Base-by-base conservation (phyloP, 2,888 invertebrate species). In the Nomada lathburiana region DNA sequence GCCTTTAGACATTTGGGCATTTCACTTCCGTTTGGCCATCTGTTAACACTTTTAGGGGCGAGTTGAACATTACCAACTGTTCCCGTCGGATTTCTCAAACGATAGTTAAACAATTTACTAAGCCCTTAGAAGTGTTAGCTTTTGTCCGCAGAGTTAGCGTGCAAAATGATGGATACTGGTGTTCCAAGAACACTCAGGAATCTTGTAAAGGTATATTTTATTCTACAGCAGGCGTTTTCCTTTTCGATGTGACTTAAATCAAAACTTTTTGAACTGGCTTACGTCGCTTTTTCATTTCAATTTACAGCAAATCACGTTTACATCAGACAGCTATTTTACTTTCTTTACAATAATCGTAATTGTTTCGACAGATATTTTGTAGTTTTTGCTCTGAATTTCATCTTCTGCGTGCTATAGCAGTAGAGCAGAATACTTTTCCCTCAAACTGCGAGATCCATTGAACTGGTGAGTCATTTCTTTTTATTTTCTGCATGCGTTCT, bases 381-480 rank as follows among this genome's bases (percentile, higher is more conserved):
- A 77, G 59, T 60, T 74, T 77, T 77, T 60, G 52, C 76, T 72
- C 76, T 70, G 63, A 52, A 57, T 64, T 63, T 72, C 76, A n/a
- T 72, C 72, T 50, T 57, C 63, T 59, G 42, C 77, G 74, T 67
- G 65, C 64, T 59, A 50, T 69, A 75, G 69, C 69, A 59, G 60
- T 75, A 71, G 50, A 65, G 73, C 73, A n/a, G 65, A 73, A 64
- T 65, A 76, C 64, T 73, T 65, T 76, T 53, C 64, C 79, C n/a
- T 75, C 76, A 18, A 75, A 77, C 60, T 69, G 63, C 69, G 55
- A 75, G 79, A 76, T 29, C 23, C 78, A 29, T 68, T 78, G 42
- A 80, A 73, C 63, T 69, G 80, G 80, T 81, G 81, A 81, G 81
- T 81, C 52, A 70, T 70, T 69, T 36, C 42, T n/a, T 74, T 57